Base-by-base conservation (phyloP, 1,140 invertebrate genomes). In the Yoshiicerus persimilis region DNA sequence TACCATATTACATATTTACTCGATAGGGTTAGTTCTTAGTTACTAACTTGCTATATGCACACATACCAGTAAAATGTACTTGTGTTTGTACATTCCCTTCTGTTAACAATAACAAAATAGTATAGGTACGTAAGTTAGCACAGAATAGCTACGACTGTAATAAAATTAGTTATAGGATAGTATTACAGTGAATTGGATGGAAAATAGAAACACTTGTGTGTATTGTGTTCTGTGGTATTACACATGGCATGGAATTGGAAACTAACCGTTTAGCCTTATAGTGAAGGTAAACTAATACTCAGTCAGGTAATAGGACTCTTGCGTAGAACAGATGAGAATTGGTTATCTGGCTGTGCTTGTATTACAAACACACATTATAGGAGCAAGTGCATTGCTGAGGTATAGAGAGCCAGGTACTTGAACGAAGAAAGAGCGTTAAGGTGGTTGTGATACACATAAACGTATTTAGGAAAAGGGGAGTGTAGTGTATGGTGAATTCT, bases 401-500 rank as follows among this genome's bases (percentile, higher is more conserved):
- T 3, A 16, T 30, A 32, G 10, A 30, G 23, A 30, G 13, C 5
- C 0, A 70, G 13, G 23, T n/a, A 64, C 62, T 64, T 64, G 23
- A 30, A 25, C 23, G 62, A 64, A 5, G n/a, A 62, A 20, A 23
- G 20, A 25, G 20, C n/a, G n/a, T 25, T 64, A 70, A 30, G 25
- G 66, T 70, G 30, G 25, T 27, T 27, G 20, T 70, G 30, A 30
- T 70, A 70, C 25, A 32, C 10, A 30, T 11, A 30, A 27, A 66
- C 27, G 64, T 66, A 66, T 25, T 66, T 66, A 27, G n/a, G 75
- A 80, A 80, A 80, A 80, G 75, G 75, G 75, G 75, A 80, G 75
- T 80, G 75, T 80, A 80, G 36, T 32, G 75, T 80, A 36, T 80
- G 75, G 75, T 80, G 75, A 80, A 80, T 38, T 36, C 32, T 80